Percentiles rank a stretch among this genome's conserved stretches.
Conservation (phyloP, 1,140 invertebrate species). For the Capitella teleta region DNA sequence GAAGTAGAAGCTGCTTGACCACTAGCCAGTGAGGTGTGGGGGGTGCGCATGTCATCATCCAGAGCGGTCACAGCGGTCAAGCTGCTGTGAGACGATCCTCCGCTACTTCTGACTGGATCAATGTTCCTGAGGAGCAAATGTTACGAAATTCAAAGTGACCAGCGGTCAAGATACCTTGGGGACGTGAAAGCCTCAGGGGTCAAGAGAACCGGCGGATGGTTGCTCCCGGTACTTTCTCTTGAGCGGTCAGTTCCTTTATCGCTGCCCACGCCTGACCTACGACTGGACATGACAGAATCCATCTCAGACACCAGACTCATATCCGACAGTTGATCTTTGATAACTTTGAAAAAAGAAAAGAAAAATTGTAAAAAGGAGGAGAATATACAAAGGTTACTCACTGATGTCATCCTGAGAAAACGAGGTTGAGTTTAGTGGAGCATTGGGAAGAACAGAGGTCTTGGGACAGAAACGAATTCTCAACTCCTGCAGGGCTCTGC, state of each 20-base stretch:
- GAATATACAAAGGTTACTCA: neutral
- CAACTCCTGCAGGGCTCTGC: conserved; percentile 66
- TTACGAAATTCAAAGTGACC: no score
- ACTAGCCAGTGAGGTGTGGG: conserved; percentile 20
- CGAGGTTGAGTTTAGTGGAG: neutral
- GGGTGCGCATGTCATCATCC: conserved; percentile 17
- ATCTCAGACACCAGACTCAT: no score
- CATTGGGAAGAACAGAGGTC: conserved; percentile 12
- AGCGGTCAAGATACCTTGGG: no score
- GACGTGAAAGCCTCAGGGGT: conserved; percentile 79
- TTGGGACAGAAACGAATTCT: conserved; percentile 62
- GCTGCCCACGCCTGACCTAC: no score
- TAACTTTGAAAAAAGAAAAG: conserved; percentile 1
- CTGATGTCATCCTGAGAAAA: neutral
- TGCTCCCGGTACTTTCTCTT: no score
- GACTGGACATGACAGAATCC: no score
- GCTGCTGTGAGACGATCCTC: neutral
- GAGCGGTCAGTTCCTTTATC: no score
- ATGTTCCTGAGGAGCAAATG: no score
- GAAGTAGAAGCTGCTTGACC: conserved; percentile 18
- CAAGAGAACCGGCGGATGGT: conserved; percentile 49
- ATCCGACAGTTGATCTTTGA: conserved; percentile 11
- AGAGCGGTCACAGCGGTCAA: conserved; percentile 24
- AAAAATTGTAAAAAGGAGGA: neutral
- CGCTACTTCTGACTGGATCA: neutral